Evolutionary conservation across 1,140 invertebrate species (phyloP).

Genomic region (Andricus grossulariae): DNA sequence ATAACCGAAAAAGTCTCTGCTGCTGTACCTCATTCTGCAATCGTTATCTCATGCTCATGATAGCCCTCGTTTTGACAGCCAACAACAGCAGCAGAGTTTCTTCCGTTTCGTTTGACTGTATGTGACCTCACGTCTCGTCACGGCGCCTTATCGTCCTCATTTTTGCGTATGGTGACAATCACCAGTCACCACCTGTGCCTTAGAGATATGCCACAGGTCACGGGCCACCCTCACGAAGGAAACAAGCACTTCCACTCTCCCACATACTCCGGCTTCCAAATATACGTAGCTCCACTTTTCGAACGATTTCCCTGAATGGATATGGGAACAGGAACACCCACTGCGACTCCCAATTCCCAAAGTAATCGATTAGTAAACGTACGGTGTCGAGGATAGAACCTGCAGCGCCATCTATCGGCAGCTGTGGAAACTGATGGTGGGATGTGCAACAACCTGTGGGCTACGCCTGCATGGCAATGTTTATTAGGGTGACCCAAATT

Average conservation of each 20-base stretch:
- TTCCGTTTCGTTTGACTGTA: slow-evolving; percentile 38
- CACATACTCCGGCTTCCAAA: slow-evolving; percentile 44
- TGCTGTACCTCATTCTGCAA: slow-evolving; percentile 74
- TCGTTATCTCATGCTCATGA: slow-evolving; percentile 75
- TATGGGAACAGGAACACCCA: slow-evolving; percentile 57
- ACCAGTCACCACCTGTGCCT: slow-evolving; percentile 7
- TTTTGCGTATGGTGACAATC: slow-evolving; percentile 36
- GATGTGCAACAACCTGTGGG: background rate
- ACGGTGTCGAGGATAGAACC: slow-evolving; percentile 50
- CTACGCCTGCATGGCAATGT: too few relatives aligned
- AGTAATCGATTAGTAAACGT: slow-evolving; percentile 71
- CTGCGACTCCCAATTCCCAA: slow-evolving; percentile 47
- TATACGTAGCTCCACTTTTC: background rate
- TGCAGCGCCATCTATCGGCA: slow-evolving; percentile 50
- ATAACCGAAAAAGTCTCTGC: slow-evolving; percentile 72
- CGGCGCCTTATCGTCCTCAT: slow-evolving; percentile 41
- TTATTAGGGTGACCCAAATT: too few relatives aligned
- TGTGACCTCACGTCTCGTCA: slow-evolving; percentile 34
- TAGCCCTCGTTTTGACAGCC: slow-evolving; percentile 50
- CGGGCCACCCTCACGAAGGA: slow-evolving; percentile 37
- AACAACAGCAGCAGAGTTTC: slow-evolving; percentile 43
- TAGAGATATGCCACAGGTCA: slow-evolving; percentile 41
- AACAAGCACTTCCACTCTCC: slow-evolving; percentile 53
- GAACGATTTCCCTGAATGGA: slow-evolving; percentile 45
- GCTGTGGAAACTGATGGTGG: slow-evolving; percentile 14